Evolutionary conservation across 2,113 vertebrate species (phyloP).

Genomic region (Noctilio leporinus): DNA sequence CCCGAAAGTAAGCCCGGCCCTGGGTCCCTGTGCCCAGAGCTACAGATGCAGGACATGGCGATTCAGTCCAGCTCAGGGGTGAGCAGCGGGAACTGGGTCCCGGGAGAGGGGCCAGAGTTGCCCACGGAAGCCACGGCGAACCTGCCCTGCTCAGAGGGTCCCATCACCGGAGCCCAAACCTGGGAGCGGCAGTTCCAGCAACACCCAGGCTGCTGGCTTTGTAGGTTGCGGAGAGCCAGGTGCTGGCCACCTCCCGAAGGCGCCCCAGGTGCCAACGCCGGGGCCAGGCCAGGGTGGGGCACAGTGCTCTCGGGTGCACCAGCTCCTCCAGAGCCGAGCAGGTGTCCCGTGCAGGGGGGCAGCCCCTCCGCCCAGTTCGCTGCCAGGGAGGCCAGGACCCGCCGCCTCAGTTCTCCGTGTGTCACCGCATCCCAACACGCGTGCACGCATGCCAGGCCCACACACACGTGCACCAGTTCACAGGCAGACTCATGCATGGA

Average conservation of each 20-base stretch:
- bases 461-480: rapidly evolving
- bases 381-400: not conserved
- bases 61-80: not conserved
- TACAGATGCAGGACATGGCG: not conserved
- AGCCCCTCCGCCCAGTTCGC: not conserved
- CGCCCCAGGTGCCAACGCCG: not conserved
- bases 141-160: not conserved
- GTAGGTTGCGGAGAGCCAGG: not conserved
- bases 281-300: not conserved
- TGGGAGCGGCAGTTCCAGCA: not conserved
- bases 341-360: too few species aligned
- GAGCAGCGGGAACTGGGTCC: not conserved
- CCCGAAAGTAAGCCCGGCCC: not conserved
- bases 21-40: not conserved
- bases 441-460: rapidly evolving
- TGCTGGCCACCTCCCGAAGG: not conserved
- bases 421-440: not conserved
- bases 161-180: not conserved
- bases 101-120: not conserved
- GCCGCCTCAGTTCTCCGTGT: not conserved
- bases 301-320: rapidly evolving
- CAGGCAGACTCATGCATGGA: not conserved
- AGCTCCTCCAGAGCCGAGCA: too few species aligned
- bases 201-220: not conserved
- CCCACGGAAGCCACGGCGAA: not conserved